Evolutionary conservation across 2,797 vertebrate genomes (phyloP).

Genomic region (Geotrypetes seraphini): DNA sequence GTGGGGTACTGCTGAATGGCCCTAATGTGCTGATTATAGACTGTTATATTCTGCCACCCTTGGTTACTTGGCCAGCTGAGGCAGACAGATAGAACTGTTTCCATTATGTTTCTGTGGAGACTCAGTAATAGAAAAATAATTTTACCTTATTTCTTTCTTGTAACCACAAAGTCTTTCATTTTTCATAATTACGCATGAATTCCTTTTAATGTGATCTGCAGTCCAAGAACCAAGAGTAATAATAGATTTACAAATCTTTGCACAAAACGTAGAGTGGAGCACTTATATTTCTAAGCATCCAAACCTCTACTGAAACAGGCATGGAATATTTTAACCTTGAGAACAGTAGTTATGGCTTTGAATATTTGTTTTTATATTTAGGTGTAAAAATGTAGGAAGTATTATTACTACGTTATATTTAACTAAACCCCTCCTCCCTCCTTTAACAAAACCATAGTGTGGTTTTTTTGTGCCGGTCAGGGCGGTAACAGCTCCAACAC

Average conservation of each 20-base stretch:
- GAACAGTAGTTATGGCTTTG: no score
- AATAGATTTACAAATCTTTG: background rate
- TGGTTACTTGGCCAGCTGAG: conserved; percentile 4
- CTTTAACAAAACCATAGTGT: no score
- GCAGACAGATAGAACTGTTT: conserved; percentile 1
- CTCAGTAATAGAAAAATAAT: conserved; percentile 2
- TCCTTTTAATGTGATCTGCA: background rate
- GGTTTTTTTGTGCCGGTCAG: no score
- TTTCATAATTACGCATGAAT: background rate
- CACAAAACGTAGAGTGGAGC: no score
- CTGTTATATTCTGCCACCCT: background rate
- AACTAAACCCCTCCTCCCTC: no score
- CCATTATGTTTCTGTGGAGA: conserved; percentile 3
- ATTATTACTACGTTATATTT: no score
- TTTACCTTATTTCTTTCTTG: background rate
- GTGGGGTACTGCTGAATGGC: background rate
- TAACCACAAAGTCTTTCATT: background rate
- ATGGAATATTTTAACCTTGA: background rate
- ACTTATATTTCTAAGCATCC: background rate
- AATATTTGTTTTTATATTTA: no score
- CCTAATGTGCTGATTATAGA: conserved; percentile 2
- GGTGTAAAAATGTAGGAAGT: no score
- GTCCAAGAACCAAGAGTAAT: background rate
- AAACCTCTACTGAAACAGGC: background rate
- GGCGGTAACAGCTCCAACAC: no score